Conservation (phyloP, 2,113 vertebrate species). For the Eulemur rufifrons region DNA sequence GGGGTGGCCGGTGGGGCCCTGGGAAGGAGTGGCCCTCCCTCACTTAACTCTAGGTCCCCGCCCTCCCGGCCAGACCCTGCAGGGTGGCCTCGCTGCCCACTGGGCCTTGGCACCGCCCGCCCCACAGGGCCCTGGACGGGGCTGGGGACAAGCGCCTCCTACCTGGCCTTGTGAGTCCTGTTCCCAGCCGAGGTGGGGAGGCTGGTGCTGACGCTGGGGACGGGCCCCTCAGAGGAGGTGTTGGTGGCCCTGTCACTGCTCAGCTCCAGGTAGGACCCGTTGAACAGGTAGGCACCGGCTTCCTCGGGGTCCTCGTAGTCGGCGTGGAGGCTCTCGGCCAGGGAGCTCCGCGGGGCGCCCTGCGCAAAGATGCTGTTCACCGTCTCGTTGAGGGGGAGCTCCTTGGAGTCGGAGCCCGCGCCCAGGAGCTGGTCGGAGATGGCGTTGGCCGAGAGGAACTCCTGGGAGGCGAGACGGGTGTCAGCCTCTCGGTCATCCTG, state of each 20-base stretch:
- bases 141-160: slow-evolving; percentile 35
- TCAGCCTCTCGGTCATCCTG: slow-evolving; percentile 70
- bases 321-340: slow-evolving; percentile 80
- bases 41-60: not conserved
- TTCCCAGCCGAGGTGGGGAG: slow-evolving; percentile 79
- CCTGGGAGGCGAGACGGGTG: slow-evolving; percentile 78
- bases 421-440: slow-evolving; percentile 90
- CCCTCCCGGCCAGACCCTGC: not conserved
- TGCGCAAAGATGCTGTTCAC: slow-evolving; percentile 89
- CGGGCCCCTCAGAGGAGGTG: slow-evolving; percentile 84
- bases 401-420: slow-evolving; percentile 82
- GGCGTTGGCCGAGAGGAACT: slow-evolving; percentile 88
- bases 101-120: not conserved
- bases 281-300: slow-evolving; percentile 74
- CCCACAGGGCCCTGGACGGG: not conserved
- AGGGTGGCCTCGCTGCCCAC: not conserved
- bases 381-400: slow-evolving; percentile 89
- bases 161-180: slow-evolving; percentile 95
- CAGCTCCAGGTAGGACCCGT: slow-evolving; percentile 90
- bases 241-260: slow-evolving; percentile 86
- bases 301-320: slow-evolving; percentile 87
- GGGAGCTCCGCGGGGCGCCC: slow-evolving; percentile 80
- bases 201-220: slow-evolving; percentile 87
- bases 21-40: too few relatives aligned
- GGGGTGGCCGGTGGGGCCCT: rapidly evolving